These are phyloP conservation scores for Ariolimax columbianus DNA, from an alignment of 2,888 invertebrate species.

Conservation along the genomic window DNA sequence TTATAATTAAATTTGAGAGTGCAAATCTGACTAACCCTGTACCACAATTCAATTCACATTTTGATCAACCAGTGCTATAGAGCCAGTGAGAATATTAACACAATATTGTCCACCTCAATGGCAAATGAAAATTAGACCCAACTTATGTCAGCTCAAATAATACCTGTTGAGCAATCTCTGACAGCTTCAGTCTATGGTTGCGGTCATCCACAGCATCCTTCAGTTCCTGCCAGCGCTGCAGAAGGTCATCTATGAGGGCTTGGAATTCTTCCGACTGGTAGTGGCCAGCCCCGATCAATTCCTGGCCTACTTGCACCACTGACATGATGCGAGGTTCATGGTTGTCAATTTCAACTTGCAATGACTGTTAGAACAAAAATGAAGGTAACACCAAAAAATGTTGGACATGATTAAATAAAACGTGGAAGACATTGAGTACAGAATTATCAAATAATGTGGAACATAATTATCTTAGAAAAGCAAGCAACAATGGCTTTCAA, in stretches of 20 bases:
- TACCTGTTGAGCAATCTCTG: conserved; percentile 91
- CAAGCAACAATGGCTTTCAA: too few relatives aligned
- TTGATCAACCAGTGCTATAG: not conserved
- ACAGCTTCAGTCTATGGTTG: conserved; percentile 89
- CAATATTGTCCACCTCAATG: too few relatives aligned
- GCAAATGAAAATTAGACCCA: not conserved
- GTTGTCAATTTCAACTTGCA: conserved; percentile 97
- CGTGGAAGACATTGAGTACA: too few relatives aligned
- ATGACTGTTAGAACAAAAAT: conserved; percentile 82
- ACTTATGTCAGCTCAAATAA: conserved; percentile 34
- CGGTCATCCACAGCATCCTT: conserved; percentile 96
- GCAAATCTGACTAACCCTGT: too few relatives aligned
- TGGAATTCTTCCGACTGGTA: conserved; percentile 94
- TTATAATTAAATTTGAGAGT: too few relatives aligned
- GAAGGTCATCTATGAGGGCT: conserved; percentile 90
- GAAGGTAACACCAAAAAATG: not conserved
- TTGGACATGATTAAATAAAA: too few relatives aligned
- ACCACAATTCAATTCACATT: too few relatives aligned
- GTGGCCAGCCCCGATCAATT: conserved; percentile 96
- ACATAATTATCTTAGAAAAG: too few relatives aligned
- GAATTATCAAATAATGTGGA: too few relatives aligned
- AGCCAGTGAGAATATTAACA: too few relatives aligned
- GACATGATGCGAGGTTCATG: conserved; percentile 97
- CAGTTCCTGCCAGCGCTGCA: conserved; percentile 95
- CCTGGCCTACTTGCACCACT: conserved; percentile 93